Evolutionary conservation across 2,888 invertebrate genomes (phyloP), one percentile per base, ranked within the genome.

Genomic region (Dioctria linearis): DNA sequence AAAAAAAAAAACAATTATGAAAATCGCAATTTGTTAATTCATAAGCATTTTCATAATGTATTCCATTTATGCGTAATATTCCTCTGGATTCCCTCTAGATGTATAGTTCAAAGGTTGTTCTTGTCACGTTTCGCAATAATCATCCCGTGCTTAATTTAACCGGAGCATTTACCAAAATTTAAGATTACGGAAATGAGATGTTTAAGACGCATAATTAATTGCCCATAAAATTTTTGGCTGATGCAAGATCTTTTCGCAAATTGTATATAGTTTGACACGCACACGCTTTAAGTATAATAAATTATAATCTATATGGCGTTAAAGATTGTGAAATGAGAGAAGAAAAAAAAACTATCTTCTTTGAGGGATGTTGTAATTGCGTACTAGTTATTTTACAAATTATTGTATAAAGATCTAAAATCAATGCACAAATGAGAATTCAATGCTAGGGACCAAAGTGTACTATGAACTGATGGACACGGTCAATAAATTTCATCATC

Each of bases 11-110:
- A 51, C n/a, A n/a, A n/a, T n/a, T n/a, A n/a, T 9, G 6, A 69
- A 69, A 69, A 9, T 69, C 51, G 69, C 51, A 51, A 69, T 69
- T 69, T 49, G 51, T 69, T 69, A 69, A 69, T 37, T 49, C 49
- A 51, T 37, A 25, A 25, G 69, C 51, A 25, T 69, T 69, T 69
- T 61, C 39, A 61, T 39, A 39, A 3, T 43, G 13, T 25, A 67
- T 67, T 57, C 25, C 25, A 43, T 67, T 67, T 67, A 67, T 67
- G 42, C 43, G 8, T 6, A 67, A 43, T n/a, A n/a, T 67, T 69
- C 25, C 2, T 9, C 11, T 43, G 9, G 54, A 69, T 51, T 69
- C 51, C 69, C 69, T 25, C 0, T 25, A 25, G 0, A 25, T 25
- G 2, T 2, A 25, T 9, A 69, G 39, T 37, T 51, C 51, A 39